Percentiles rank a stretch among this genome's conserved stretches.
Evolutionary conservation across 2,113 vertebrate genomes (phyloP).

Genomic region (Plotosus lineatus): DNA sequence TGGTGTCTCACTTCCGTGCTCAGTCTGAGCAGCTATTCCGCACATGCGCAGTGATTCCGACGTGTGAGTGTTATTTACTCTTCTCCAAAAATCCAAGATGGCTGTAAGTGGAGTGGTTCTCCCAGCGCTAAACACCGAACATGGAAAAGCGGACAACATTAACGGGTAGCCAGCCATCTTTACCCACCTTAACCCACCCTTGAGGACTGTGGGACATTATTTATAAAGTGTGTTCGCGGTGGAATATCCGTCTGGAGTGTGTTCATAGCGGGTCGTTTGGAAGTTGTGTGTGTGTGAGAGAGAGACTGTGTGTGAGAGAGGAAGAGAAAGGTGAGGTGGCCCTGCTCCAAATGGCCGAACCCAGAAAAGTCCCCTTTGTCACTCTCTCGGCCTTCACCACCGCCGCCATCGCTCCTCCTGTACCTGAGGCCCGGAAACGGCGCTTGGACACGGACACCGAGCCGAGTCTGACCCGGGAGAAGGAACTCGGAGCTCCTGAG

Average conservation of each 20-base stretch:
- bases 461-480: constrained; percentile 15
- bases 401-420: constrained; percentile 27
- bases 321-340: constrained; percentile 56
- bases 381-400: constrained; percentile 75
- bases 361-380: constrained; percentile 87
- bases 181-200: constrained; percentile 62
- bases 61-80: constrained; percentile 80
- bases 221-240: not conserved
- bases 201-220: constrained; percentile 57
- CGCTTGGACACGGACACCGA: constrained; percentile 71
- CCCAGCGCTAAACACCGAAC: not conserved
- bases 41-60: constrained; percentile 73
- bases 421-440: constrained; percentile 70
- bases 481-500: constrained; percentile 56
- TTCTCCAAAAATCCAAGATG: constrained; percentile 76
- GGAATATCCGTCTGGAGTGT: constrained; percentile 53
- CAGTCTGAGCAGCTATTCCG: constrained; percentile 28
- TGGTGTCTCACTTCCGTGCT: constrained; percentile 67
- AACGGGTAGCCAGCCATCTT: constrained; percentile 69
- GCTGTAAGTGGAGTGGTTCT: constrained; percentile 70
- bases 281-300: not conserved
- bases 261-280: constrained; percentile 58
- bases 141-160: constrained; percentile 53
- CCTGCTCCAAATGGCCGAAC: constrained; percentile 83
- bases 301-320: not conserved